Conservation (phyloP, 2,113 vertebrate genomes). For the Geococcyx californianus region DNA sequence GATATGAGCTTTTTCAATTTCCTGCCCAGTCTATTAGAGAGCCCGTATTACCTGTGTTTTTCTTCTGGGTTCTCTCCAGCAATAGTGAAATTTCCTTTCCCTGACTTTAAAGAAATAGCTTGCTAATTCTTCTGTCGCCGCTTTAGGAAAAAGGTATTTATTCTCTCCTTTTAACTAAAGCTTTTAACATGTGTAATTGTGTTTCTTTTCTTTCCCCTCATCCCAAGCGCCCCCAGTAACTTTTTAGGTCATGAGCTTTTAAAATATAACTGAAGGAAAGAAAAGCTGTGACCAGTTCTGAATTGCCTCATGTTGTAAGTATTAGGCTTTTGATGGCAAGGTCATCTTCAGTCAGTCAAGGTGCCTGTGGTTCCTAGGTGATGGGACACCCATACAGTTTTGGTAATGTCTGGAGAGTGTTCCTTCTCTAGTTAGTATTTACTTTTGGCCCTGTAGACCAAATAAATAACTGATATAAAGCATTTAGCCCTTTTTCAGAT, state of each 20-base stretch:
- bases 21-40: background rate
- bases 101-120: background rate
- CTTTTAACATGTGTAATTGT: background rate
- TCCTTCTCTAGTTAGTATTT: background rate
- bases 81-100: background rate
- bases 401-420: background rate
- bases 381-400: background rate
- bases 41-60: background rate
- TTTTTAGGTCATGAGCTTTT: background rate
- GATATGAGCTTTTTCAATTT: background rate
- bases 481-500: background rate
- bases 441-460: background rate
- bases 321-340: background rate
- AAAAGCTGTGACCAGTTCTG: background rate
- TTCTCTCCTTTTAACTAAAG: background rate
- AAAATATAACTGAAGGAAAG: background rate
- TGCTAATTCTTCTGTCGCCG: background rate
- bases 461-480: background rate
- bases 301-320: background rate
- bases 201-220: background rate
- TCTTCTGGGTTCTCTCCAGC: background rate
- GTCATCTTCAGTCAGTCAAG: background rate
- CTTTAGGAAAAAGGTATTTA: background rate
- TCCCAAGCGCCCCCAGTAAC: fast-evolving
- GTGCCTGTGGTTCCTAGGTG: background rate